Percentiles rank a stretch among this genome's conserved stretches.
Evolutionary conservation across 2,888 invertebrate species (phyloP).

Genomic region (Ormyrus labotus): DNA sequence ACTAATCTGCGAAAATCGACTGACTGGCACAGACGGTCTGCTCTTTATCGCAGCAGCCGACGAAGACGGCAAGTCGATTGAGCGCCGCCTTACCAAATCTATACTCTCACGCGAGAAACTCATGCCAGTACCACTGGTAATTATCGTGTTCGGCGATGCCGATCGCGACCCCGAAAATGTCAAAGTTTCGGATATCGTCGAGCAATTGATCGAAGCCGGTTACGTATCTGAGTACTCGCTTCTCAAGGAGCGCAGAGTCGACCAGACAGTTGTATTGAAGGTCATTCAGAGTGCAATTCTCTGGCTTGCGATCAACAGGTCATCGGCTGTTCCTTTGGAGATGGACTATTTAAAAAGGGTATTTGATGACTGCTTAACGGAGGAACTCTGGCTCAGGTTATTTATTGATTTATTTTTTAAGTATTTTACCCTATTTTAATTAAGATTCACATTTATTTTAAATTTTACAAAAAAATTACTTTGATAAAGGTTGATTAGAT

Average conservation of each 20-base stretch:
- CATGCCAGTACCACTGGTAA: slow-evolving; percentile 69
- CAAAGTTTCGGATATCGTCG: slow-evolving; percentile 61
- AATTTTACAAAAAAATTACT: too few species aligned
- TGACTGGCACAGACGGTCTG: slow-evolving; percentile 69
- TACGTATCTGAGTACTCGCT: slow-evolving; percentile 69
- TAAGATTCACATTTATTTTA: too few species aligned
- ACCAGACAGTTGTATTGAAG: slow-evolving; percentile 64
- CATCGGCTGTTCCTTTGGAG: slow-evolving; percentile 67
- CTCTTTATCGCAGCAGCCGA: slow-evolving; percentile 66
- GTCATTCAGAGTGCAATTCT: slow-evolving; percentile 66
- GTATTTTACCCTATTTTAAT: too few species aligned
- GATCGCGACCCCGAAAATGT: slow-evolving; percentile 48
- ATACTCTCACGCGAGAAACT: slow-evolving; percentile 67
- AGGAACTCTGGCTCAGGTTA: slow-evolving; percentile 72
- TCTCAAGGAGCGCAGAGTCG: slow-evolving; percentile 62
- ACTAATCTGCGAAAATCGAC: slow-evolving; percentile 61
- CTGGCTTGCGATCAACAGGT: slow-evolving; percentile 70
- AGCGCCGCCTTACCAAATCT: slow-evolving; percentile 66
- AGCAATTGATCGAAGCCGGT: slow-evolving; percentile 66
- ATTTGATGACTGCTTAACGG: slow-evolving; percentile 65
- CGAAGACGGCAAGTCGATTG: slow-evolving; percentile 63
- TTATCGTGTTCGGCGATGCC: slow-evolving; percentile 65
- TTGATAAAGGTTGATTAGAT: too few species aligned
- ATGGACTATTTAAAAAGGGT: slow-evolving; percentile 67
- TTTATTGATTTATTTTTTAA: background rate